A percentile compares a stretch with the other conserved stretches of the same genome.
Evolutionary conservation across 2,797 vertebrate genomes (phyloP).

Genomic region (Luscinia megarhynchos): DNA sequence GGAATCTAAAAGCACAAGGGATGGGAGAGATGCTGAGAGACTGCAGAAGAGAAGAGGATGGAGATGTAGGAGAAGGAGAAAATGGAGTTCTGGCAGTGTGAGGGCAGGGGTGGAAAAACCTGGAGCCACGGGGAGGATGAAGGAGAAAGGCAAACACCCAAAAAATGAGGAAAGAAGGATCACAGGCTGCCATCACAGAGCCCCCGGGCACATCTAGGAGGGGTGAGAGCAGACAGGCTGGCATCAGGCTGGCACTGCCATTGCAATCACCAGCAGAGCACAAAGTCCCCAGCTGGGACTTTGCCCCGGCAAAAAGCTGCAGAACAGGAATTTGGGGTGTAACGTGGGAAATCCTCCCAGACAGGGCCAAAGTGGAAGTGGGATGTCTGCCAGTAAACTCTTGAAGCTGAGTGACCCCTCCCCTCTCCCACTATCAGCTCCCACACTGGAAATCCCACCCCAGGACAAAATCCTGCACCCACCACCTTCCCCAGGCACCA

Average conservation of each 20-base stretch:
- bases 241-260: neutral
- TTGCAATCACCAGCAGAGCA: neutral
- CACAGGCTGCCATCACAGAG: neutral
- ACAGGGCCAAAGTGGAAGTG: neutral
- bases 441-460: neutral
- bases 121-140: neutral
- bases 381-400: neutral
- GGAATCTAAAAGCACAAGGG: neutral
- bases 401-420: neutral
- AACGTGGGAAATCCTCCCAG: neutral
- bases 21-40: neutral
- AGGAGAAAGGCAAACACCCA: neutral
- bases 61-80: neutral
- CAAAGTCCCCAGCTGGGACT: neutral
- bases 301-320: fast-evolving
- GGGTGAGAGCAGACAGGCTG: neutral
- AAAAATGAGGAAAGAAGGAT: neutral
- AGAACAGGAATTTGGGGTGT: neutral
- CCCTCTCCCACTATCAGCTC: neutral
- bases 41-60: neutral
- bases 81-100: neutral
- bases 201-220: neutral
- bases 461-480: neutral
- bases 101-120: neutral
- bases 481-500: neutral